Evolutionary conservation across 1,140 invertebrate species (phyloP), one percentile per base, ranked within the genome.

Genomic region (Melitaea cinxia): DNA sequence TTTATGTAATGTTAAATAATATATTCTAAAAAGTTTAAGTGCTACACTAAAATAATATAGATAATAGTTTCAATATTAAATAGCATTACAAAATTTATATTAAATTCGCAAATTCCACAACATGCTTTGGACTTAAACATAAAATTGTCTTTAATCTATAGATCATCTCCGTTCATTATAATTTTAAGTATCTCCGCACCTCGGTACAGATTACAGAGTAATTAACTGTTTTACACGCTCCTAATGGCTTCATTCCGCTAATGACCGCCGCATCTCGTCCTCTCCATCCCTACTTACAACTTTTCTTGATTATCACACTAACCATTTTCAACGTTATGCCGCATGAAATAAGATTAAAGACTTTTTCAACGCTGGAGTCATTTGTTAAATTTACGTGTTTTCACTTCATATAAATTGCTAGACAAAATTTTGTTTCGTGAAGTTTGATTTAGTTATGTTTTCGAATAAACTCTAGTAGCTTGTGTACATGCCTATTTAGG

Each of bases 211-310:
- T 82, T 80, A 74, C 71, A 37, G 55, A 68, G 76, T 87, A 89
- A 87, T 89, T 89, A 89, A 82, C 82, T 84, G 80, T 83, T 89
- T 89, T 87, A 89, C 84, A 83, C 86, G 78, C 82, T 80, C 74
- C 76, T 87, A 85, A 89, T 82, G 79, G 77, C 82, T 89, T 87
- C 80, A 89, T 87, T 85, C 70, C 77, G 78, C 79, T 89, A 89
- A 89, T 84, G 84, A 82, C 78, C 77, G 67, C 63, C 71, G 78
- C 78, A 74, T 70, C 74, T 79, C 76, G 69, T 73, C 82, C 73
- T 78, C 77, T 71, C 21, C 50, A 50, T 39, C 62, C 35, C 53
- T 33, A 45, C 23, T 53, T 50, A 37, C 42, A 61, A 19, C 21
- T 19, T 56, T 35, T 54, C 35, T 67, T 39, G 30, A 42, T 67